phyloP scores from a whole-genome alignment of 23 tunicate species.

The Ascidia mentula region DNA sequence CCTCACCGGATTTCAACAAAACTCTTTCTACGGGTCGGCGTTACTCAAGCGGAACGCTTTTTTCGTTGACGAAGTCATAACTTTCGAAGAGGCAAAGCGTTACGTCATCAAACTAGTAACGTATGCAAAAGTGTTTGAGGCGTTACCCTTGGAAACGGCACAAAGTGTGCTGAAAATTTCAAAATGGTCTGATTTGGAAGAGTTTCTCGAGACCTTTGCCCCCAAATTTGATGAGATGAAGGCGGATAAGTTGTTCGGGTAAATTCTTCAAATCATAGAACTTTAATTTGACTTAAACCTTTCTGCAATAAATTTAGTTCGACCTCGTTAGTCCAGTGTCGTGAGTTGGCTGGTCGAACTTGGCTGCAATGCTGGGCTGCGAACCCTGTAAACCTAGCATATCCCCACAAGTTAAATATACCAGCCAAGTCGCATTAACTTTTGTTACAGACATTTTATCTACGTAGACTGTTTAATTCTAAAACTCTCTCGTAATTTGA shows the following conservation, averaged over 20 bases:
- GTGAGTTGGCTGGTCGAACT: too few species aligned
- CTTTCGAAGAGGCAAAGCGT: background rate
- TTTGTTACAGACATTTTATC: too few species aligned
- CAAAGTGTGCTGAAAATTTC: background rate
- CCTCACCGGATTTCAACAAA: background rate
- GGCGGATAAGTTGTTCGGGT: background rate
- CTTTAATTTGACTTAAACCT: too few species aligned
- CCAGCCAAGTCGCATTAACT: too few species aligned
- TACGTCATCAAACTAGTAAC: conserved; percentile 5
- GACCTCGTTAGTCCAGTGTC: too few species aligned
- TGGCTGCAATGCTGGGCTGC: too few species aligned
- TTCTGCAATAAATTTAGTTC: too few species aligned
- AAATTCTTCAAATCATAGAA: too few species aligned
- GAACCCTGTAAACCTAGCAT: too few species aligned
- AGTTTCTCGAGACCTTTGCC: background rate
- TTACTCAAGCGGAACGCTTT: background rate
- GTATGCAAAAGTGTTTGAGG: background rate
- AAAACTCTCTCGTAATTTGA: too few species aligned
- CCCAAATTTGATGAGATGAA: background rate
- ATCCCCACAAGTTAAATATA: too few species aligned
- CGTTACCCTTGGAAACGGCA: background rate
- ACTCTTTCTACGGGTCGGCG: background rate
- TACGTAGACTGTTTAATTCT: too few species aligned
- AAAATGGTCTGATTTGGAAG: background rate
- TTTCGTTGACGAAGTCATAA: background rate